Base-by-base conservation (phyloP, 2,888 invertebrate genomes). In the Lamproptera curius region DNA sequence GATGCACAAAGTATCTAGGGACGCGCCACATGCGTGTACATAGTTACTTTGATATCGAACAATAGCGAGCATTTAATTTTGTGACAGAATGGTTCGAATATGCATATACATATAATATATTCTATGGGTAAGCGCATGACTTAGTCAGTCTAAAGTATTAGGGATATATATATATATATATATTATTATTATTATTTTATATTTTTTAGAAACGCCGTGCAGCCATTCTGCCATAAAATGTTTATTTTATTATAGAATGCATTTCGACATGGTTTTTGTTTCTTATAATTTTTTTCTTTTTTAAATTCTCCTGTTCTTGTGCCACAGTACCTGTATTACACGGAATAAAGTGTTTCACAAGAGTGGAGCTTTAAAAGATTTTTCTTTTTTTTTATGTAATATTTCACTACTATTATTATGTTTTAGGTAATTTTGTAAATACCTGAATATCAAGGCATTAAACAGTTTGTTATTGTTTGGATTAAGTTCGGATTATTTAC, bases 391-490 rank as follows among this genome's bases (percentile, higher is more conserved):
- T 54, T 58, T 52, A 55, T 63, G 61, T 55, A 59, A 50, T 50
- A 51, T 55, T 55, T 54, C 44, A 42, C 16, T 49, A n/a, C n/a
- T n/a, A 49, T 53, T 46, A 59, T 61, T 66, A 65, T 67, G 68
- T 71, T 71, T 74, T 77, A 74, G 79, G 73, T 77, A 69, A 74
- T 66, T 62, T 53, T 77, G 73, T 77, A 77, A 70, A 77, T 77
- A 81, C 76, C 76, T 79, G 73, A 72, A 70, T 60, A 74, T 68
- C 68, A 70, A 73, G 70, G 69, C 71, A 69, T 72, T 71, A 61
- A 55, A 56, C 63, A 61, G 56, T 48, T 62, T 61, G 60, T 69
- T 70, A 67, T 68, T 61, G 61, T 69, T n/a, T 68, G 63, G 63
- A 65, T 39, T 73, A 67, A 67, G 66, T 65, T 66, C 63, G 59